Percentiles rank a stretch among this genome's conserved stretches.
phyloP scores from a whole-genome alignment of 2,888 invertebrate species.

The Stegana nigrithorax region DNA sequence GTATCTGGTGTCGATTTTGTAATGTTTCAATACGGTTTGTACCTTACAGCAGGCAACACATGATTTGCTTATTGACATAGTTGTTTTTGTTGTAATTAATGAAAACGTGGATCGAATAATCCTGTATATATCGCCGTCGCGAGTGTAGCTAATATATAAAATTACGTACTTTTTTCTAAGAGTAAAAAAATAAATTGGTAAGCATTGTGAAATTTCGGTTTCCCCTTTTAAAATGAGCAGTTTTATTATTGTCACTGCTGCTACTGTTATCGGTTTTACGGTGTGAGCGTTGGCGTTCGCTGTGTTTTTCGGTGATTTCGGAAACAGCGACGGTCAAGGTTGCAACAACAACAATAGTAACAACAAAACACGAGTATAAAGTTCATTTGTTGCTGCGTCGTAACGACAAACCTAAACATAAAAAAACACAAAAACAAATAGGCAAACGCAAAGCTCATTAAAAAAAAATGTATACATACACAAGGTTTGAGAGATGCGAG shows the following conservation, averaged over 20 bases:
- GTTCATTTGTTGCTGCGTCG: slow-evolving; percentile 9
- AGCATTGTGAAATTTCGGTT: neutral
- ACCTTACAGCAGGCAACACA: slow-evolving; percentile 7
- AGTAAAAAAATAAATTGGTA: slow-evolving; percentile 5
- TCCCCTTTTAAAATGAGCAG: neutral
- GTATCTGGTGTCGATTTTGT: neutral
- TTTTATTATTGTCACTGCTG: neutral
- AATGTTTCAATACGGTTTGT: slow-evolving; percentile 4
- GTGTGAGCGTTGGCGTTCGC: neutral
- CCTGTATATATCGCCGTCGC: too few relatives aligned
- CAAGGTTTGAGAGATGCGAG: too few relatives aligned
- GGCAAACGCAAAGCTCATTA: too few relatives aligned
- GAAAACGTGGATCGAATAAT: neutral
- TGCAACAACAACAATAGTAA: slow-evolving; percentile 4
- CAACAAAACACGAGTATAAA: neutral
- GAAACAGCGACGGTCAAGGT: slow-evolving; percentile 14
- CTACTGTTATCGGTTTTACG: neutral
- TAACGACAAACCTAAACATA: neutral
- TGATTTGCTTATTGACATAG: neutral
- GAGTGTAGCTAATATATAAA: neutral
- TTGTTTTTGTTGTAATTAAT: neutral
- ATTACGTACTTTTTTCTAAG: neutral
- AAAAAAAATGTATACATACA: neutral
- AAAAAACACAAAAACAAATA: neutral
- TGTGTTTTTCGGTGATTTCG: neutral